Conservation (phyloP, 2,888 invertebrate genomes). For the Nomada hirtipes region DNA sequence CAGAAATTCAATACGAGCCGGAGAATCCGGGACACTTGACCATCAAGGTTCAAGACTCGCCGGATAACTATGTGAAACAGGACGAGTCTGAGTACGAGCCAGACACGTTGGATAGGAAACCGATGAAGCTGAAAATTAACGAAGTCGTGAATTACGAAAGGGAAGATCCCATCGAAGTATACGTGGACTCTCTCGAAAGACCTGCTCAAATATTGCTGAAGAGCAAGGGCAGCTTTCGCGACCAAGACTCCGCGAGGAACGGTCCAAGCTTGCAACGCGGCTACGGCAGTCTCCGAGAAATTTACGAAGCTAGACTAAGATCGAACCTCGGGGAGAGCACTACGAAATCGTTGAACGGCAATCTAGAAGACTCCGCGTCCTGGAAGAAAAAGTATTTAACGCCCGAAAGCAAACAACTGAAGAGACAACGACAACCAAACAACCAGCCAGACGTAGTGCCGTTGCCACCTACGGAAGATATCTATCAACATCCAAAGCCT, state of each 20-base stretch:
- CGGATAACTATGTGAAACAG: slow-evolving; percentile 90
- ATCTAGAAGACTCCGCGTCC: slow-evolving; percentile 62
- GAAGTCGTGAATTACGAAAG: slow-evolving; percentile 82
- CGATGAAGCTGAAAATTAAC: slow-evolving; percentile 86
- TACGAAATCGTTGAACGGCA: slow-evolving; percentile 56
- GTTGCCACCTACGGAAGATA: slow-evolving; percentile 87
- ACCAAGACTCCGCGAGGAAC: slow-evolving; percentile 79
- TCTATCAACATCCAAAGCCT: slow-evolving; percentile 88
- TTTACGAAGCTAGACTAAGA: slow-evolving; percentile 87
- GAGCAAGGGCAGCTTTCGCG: slow-evolving; percentile 90
- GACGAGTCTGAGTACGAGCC: slow-evolving; percentile 94
- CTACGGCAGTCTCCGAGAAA: slow-evolving; percentile 90
- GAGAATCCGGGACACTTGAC: slow-evolving; percentile 92
- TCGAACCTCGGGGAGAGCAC: slow-evolving; percentile 67
- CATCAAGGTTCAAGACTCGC: slow-evolving; percentile 93
- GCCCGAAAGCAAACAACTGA: slow-evolving; percentile 90
- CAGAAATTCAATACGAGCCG: slow-evolving; percentile 86
- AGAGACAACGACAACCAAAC: slow-evolving; percentile 88
- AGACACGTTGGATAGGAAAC: slow-evolving; percentile 93
- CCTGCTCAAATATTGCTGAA: slow-evolving; percentile 87
- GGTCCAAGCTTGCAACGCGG: slow-evolving; percentile 84
- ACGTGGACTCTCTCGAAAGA: slow-evolving; percentile 86
- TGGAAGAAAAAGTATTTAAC: slow-evolving; percentile 85
- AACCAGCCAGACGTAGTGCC: slow-evolving; percentile 89
- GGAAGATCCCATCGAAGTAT: slow-evolving; percentile 82